Conservation (phyloP, 37 sponge, comb jelly and placozoan genomes). For the Diacarnus erythraeanus region DNA sequence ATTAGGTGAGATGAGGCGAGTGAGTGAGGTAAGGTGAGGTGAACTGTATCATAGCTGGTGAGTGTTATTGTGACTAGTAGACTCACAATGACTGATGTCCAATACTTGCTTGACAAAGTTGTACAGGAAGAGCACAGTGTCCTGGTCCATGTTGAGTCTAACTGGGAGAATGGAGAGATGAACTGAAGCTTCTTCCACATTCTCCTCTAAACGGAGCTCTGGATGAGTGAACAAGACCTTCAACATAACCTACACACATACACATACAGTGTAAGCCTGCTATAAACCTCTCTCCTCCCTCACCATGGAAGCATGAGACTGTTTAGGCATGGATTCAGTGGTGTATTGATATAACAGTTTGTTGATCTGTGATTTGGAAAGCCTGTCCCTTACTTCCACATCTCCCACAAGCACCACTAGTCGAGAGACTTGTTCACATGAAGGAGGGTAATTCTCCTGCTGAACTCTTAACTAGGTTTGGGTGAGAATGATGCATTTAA, state of each 20-base stretch:
- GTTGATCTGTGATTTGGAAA: conserved; percentile 82
- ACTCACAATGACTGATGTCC: conserved; percentile 15
- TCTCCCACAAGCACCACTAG: conserved; percentile 79
- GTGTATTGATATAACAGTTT: conserved; percentile 93
- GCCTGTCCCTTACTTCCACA: conserved; percentile 84
- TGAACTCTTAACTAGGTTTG: conserved; percentile 56
- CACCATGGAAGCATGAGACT: conserved; percentile 88
- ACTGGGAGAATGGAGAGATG: conserved; percentile 83
- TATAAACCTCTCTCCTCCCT: neutral
- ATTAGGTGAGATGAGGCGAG: neutral
- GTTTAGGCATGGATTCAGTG: conserved; percentile 79
- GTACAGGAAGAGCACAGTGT: conserved; percentile 78
- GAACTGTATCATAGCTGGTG: too few species aligned
- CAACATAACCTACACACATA: conserved; percentile 55
- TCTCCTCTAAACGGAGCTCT: conserved; percentile 33
- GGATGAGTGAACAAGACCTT: conserved; percentile 74
- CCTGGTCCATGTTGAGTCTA: conserved; percentile 94
- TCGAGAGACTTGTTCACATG: conserved; percentile 64
- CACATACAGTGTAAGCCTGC: neutral
- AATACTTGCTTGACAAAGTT: conserved; percentile 69
- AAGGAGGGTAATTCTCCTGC: conserved; percentile 73
- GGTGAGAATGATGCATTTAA: neutral
- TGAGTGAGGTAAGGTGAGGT: neutral
- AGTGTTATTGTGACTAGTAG: too few species aligned
- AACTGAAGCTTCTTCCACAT: conserved; percentile 62